phyloP scores from a whole-genome alignment of 2,113 vertebrate species.

The Anoura caudifer region DNA sequence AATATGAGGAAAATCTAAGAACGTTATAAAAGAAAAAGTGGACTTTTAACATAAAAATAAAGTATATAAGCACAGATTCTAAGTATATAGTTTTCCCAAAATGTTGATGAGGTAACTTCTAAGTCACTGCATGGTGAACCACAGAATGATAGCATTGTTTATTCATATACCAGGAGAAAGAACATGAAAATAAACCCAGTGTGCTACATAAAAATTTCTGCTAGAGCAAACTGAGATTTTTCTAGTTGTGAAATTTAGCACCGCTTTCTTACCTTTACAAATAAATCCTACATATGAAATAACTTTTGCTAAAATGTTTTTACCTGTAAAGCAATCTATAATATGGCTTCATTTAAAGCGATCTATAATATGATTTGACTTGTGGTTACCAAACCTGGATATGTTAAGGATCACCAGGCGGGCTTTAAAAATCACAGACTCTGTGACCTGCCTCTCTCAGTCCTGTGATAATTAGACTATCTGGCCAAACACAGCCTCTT shows the following conservation, averaged over 20 bases:
- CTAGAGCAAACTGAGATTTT: background rate
- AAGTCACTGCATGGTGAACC: background rate
- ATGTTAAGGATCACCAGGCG: background rate
- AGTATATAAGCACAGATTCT: background rate
- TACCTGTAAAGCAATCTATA: background rate
- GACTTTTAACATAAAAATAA: background rate
- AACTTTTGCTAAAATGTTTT: background rate
- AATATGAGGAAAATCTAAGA: background rate
- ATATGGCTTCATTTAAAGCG: background rate
- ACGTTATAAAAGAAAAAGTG: background rate
- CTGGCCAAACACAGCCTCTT: background rate
- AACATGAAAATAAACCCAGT: background rate
- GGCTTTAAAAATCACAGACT: background rate
- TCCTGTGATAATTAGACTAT: background rate
- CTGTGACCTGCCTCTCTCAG: background rate
- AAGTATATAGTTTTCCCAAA: background rate
- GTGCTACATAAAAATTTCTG: background rate
- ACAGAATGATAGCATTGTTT: background rate
- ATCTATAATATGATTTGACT: background rate
- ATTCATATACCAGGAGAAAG: background rate
- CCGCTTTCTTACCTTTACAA: background rate
- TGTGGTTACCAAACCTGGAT: background rate
- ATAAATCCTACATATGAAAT: background rate
- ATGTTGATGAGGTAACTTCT: background rate
- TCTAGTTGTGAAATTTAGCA: background rate